Evolutionary conservation across 2,113 vertebrate genomes (phyloP).

Genomic region (Tor tambroides): DNA sequence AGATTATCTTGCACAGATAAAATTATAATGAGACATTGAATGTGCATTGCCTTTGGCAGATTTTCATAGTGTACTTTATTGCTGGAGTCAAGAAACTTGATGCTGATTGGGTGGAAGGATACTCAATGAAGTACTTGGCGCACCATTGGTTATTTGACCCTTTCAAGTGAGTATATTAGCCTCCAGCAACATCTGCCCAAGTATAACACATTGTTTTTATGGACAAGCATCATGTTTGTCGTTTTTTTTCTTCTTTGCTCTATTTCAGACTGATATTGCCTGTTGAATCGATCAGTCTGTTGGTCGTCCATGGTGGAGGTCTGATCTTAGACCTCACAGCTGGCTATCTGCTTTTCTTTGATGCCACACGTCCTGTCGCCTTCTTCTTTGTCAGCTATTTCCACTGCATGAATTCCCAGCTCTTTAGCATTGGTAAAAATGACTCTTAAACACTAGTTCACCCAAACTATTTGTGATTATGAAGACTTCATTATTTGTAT

Average conservation of each 20-base stretch:
- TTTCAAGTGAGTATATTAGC: conserved; percentile 81
- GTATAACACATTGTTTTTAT: background rate
- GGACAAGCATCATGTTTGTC: background rate
- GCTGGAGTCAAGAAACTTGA: conserved; percentile 96
- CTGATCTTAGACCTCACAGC: conserved; percentile 87
- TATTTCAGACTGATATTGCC: conserved; percentile 82
- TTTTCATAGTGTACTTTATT: conserved; percentile 96
- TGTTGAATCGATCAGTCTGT: conserved; percentile 82
- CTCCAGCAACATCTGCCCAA: background rate
- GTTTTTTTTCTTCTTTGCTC: background rate
- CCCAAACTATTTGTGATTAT: background rate
- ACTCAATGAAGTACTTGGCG: conserved; percentile 89
- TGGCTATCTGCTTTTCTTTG: conserved; percentile 91
- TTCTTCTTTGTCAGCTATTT: conserved; percentile 88
- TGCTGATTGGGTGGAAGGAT: conserved; percentile 92
- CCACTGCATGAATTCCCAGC: conserved; percentile 98
- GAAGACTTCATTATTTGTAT: background rate
- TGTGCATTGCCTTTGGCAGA: conserved; percentile 68
- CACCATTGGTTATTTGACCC: conserved; percentile 94
- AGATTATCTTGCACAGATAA: background rate
- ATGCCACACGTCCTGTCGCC: conserved; percentile 77
- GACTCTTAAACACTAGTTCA: background rate
- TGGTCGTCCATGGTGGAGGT: conserved; percentile 89
- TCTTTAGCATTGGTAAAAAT: conserved; percentile 91
- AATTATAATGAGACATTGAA: background rate